A percentile compares a stretch with the other conserved stretches of the same genome.
These are phyloP conservation scores for Panthera leo DNA, from an alignment of 2,113 vertebrate species.

Conservation along the genomic window DNA sequence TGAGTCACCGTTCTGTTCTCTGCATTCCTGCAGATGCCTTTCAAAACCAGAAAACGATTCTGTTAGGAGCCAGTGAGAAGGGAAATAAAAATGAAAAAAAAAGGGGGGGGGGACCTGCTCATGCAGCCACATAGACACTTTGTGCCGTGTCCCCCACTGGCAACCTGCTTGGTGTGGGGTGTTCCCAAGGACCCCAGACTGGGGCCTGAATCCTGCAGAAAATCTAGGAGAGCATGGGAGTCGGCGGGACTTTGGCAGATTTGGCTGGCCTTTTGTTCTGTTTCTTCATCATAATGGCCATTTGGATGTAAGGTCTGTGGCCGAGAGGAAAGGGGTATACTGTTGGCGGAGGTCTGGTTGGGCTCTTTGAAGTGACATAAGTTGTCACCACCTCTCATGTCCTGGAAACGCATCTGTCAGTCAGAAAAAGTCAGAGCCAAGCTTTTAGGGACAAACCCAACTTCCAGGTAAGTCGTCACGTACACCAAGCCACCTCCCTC, in stretches of 20 bases:
- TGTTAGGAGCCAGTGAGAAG: constrained; percentile 7
- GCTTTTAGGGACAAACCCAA: constrained; percentile 10
- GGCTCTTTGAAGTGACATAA: constrained; percentile 15
- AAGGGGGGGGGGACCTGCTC: neutral
- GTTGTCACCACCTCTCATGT: constrained; percentile 52
- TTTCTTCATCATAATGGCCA: neutral
- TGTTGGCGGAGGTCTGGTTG: neutral
- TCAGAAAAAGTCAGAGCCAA: constrained; percentile 55
- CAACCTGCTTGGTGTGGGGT: neutral
- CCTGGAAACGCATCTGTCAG: constrained; percentile 51
- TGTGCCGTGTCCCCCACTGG: neutral
- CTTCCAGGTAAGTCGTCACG: neutral
- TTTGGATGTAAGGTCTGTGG: neutral
- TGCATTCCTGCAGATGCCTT: constrained; percentile 65
- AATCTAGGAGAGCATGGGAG: neutral
- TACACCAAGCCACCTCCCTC: neutral
- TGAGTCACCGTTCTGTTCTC: constrained; percentile 59
- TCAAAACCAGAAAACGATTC: constrained; percentile 35
- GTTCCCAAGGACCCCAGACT: neutral
- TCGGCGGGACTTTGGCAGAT: neutral
- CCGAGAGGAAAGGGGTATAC: neutral
- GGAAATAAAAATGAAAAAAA: constrained; percentile 19
- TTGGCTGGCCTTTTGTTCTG: neutral
- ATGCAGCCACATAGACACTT: neutral
- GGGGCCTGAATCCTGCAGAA: neutral